phyloP scores from a whole-genome alignment of 2,797 vertebrate species.

The Diglossa cyanea region DNA sequence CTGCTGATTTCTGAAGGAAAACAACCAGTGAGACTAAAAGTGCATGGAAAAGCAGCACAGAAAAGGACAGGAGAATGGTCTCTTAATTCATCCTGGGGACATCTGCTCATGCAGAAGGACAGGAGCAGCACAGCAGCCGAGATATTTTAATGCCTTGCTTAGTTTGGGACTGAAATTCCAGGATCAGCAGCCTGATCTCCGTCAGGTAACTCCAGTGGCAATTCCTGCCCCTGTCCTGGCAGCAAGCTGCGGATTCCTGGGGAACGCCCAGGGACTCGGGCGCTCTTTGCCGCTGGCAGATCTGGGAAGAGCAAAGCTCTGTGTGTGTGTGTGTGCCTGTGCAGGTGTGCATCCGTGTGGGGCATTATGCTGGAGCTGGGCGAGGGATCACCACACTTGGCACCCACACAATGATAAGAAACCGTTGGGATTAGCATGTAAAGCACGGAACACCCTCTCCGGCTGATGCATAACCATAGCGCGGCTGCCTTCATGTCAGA shows the following conservation, averaged over 20 bases:
- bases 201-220: neutral
- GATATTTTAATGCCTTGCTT: fast-evolving
- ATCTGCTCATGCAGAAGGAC: neutral
- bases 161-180: neutral
- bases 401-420: constrained; percentile 26
- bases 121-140: neutral
- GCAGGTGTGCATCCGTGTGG: constrained; percentile 34
- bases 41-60: fast-evolving
- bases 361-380: neutral
- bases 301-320: neutral
- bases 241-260: neutral
- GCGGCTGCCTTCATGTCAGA: neutral
- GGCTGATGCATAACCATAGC: neutral
- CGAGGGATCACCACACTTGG: constrained; percentile 11
- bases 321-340: neutral
- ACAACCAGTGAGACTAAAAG: neutral
- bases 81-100: too few species aligned
- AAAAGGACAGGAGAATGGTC: fast-evolving
- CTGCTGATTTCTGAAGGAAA: neutral
- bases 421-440: constrained; percentile 33
- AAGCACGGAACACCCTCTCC: neutral
- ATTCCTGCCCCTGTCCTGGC: neutral
- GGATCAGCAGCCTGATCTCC: neutral
- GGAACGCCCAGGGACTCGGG: neutral
- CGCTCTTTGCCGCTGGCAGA: neutral